Evolutionary conservation across 64 coral and sea anemone species (phyloP).

Genomic region (Montipora capricornis): DNA sequence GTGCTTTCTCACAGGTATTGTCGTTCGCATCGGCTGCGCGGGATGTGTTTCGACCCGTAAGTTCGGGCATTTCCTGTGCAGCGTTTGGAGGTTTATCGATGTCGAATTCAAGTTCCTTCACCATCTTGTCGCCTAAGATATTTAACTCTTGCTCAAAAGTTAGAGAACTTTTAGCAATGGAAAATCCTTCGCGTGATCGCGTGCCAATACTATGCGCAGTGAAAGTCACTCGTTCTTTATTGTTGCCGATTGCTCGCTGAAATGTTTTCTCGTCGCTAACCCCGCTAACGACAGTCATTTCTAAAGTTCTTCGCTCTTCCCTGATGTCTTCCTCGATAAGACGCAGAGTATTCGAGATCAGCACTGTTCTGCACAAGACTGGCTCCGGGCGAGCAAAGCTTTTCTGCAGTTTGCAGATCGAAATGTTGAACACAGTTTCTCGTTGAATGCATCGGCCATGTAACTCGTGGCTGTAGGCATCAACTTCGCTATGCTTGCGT

Average conservation of each 20-base stretch:
- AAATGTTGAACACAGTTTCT: constrained; percentile 95
- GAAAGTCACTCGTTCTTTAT: constrained; percentile 4
- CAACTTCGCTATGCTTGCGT: constrained; percentile 87
- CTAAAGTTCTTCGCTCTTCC: constrained; percentile 71
- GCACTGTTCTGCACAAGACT: constrained; percentile 85
- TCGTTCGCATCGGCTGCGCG: constrained; percentile 55
- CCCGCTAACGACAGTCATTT: constrained; percentile 16
- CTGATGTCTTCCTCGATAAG: constrained; percentile 92
- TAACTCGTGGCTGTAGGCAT: constrained; percentile 47
- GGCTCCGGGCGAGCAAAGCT: constrained; percentile 73
- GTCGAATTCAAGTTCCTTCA: constrained; percentile 82
- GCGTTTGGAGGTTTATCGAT: constrained; percentile 40
- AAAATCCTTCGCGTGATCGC: constrained; percentile 64
- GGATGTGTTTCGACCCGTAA: background rate
- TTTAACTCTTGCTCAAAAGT: constrained; percentile 84
- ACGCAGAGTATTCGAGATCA: constrained; percentile 90
- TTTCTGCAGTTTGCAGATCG: constrained; percentile 92
- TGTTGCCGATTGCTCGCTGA: constrained; percentile 6
- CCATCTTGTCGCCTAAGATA: constrained; percentile 82
- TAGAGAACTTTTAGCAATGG: constrained; percentile 56
- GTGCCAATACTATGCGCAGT: constrained; percentile 33
- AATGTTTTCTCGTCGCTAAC: constrained; percentile 37
- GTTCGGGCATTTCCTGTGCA: background rate
- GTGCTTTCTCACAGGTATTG: constrained; percentile 34
- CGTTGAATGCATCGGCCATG: constrained; percentile 91